These are phyloP conservation scores for Camptogramma bilineatum DNA, from an alignment of 2,888 invertebrate species.

Conservation along the genomic window DNA sequence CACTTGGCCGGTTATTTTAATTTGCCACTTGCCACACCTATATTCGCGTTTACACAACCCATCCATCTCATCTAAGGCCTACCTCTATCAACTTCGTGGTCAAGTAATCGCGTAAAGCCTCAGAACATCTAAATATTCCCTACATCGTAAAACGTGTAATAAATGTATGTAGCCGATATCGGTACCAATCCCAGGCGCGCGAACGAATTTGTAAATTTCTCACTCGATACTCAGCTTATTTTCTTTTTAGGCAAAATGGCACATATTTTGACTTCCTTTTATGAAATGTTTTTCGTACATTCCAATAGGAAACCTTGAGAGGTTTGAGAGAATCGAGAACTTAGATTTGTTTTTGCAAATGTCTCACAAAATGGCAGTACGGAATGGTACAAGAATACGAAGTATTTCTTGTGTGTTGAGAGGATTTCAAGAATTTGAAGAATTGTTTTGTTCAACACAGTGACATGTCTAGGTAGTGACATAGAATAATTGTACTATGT, in stretches of 20 bases:
- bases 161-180: constrained; percentile 43
- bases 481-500: too few species aligned
- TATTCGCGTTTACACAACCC: too few species aligned
- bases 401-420: neutral
- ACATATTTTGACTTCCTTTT: constrained; percentile 40
- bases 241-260: constrained; percentile 44
- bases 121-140: constrained; percentile 35
- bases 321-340: constrained; percentile 20
- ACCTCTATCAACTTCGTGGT: neutral
- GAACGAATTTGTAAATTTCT: constrained; percentile 45
- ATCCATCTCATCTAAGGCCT: too few species aligned
- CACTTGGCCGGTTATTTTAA: too few species aligned
- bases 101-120: neutral
- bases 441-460: neutral
- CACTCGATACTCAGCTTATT: constrained; percentile 38
- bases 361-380: neutral
- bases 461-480: neutral
- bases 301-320: constrained; percentile 37
- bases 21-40: too few species aligned
- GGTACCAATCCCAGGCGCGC: constrained; percentile 41
- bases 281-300: constrained; percentile 43
- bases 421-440: neutral
- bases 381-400: neutral
- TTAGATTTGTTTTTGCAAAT: constrained; percentile 24
- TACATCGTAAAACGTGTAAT: constrained; percentile 41